Conservation (phyloP, 1,140 invertebrate genomes). For the Tribolium castaneum region DNA sequence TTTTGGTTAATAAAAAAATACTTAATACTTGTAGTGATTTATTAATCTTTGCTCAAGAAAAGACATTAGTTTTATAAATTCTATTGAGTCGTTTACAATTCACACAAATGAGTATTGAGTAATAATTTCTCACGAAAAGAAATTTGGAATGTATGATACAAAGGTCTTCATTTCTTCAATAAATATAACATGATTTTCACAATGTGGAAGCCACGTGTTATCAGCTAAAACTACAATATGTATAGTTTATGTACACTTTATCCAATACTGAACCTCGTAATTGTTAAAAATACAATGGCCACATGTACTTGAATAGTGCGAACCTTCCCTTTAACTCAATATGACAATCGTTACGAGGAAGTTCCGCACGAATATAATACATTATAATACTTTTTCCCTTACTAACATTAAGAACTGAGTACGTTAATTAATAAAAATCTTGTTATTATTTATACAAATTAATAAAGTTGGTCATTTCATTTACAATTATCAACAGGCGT, state of each 20-base stretch:
- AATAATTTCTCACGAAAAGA: conserved; percentile 43
- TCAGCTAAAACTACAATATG: conserved; percentile 47
- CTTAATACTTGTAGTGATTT: conserved; percentile 24
- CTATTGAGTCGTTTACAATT: conserved; percentile 50
- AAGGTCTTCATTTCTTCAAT: conserved; percentile 40
- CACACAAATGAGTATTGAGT: conserved; percentile 52
- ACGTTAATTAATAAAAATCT: conserved; percentile 34
- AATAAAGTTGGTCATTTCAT: conserved; percentile 37
- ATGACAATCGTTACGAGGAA: background rate
- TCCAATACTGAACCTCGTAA: conserved; percentile 48
- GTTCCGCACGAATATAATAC: conserved; percentile 19
- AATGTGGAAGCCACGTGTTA: conserved; percentile 50
- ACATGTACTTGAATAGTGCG: conserved; percentile 38
- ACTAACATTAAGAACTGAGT: conserved; percentile 39
- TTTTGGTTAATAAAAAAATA: conserved; percentile 53
- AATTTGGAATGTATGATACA: conserved; percentile 51
- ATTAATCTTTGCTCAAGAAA: conserved; percentile 36
- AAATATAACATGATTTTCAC: conserved; percentile 47
- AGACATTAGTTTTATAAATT: conserved; percentile 39
- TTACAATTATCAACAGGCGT: conserved; percentile 33
- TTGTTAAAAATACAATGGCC: conserved; percentile 47
- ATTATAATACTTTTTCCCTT: conserved; percentile 33
- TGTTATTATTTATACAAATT: conserved; percentile 38
- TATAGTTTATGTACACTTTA: conserved; percentile 33
- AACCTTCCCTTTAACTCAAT: conserved; percentile 3